Percentiles rank a stretch among this genome's conserved stretches.
Evolutionary conservation across 2,113 vertebrate genomes (phyloP).

Genomic region (Asarcornis scutulata): DNA sequence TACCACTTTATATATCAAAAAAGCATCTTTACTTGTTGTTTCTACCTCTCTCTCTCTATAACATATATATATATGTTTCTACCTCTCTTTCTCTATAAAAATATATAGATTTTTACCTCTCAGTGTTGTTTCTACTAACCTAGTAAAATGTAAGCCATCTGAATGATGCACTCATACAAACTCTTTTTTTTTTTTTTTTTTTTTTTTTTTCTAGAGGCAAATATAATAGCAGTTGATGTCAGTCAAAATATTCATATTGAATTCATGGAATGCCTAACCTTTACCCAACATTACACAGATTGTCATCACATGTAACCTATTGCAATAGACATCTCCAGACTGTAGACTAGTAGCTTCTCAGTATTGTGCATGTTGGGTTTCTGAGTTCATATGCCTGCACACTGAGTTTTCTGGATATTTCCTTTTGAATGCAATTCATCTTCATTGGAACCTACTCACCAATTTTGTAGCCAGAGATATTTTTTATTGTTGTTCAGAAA

Average conservation of each 20-base stretch:
- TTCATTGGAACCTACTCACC: conserved; percentile 71
- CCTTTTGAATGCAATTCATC: conserved; percentile 61
- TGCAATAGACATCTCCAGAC: background rate
- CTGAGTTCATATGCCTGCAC: background rate
- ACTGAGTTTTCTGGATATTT: conserved; percentile 31
- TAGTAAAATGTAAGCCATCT: background rate
- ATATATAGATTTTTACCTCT: background rate
- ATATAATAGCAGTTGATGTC: background rate
- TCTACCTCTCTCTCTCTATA: too few relatives aligned
- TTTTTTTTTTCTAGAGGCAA: background rate
- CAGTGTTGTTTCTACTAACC: background rate
- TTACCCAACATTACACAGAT: background rate
- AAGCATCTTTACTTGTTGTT: background rate
- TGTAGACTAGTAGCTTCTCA: background rate
- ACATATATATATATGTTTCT: too few relatives aligned
- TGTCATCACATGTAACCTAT: background rate
- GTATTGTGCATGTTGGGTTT: background rate
- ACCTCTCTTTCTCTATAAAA: too few relatives aligned
- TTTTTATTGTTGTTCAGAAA: conserved; percentile 74
- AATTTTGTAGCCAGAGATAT: conserved; percentile 71
- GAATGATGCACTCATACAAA: background rate
- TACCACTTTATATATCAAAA: conserved; percentile 35
- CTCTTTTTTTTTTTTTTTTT: background rate
- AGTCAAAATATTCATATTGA: background rate
- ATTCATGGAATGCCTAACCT: conserved; percentile 18